Evolutionary conservation across 2,888 invertebrate genomes (phyloP), one percentile per base, ranked within the genome.

Genomic region (Drosophila siamana): DNA sequence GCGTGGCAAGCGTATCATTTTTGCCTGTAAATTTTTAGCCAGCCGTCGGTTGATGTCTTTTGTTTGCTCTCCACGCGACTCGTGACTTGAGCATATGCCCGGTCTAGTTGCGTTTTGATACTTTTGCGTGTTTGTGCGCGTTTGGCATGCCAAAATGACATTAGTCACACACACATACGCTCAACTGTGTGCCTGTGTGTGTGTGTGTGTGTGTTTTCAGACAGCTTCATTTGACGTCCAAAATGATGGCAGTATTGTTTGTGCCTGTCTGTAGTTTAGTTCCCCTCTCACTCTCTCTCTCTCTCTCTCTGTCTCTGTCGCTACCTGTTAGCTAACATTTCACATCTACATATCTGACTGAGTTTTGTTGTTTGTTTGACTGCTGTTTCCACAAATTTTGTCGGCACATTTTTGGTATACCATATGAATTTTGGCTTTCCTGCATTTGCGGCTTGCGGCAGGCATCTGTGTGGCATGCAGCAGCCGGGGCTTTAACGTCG

Each of bases 121-220:
- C 64, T 66, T 30, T 69, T 77, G 83, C 88, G 77, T 83, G 82
- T 62, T 69, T 54, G 74, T 65, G 65, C 70, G 68, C 72, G 79
- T 73, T 73, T 88, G 76, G 82, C 88, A 86, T 89, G 88, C 79
- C 78, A 80, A 80, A 80, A 67, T 76, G 77, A 75, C 85, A 88
- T 88, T 89, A 89, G 88, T 88, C 89, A 88, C 71, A 84, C 68
- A 70, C 43, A 28, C 56, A 19, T n/a, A n/a, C n/a, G n/a, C n/a
- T n/a, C n/a, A n/a, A 51, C 59, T 48, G 30, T 30, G n/a, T 33
- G 15, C 26, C 7, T 55, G 46, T 48, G 15, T 41, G 36, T 50
- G 41, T 55, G 22, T 28, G 19, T 30, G 33, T 46, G 54, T 55
- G 38, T 48, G 64, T 59, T 36, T 13, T 54, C 47, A 78, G 74